Base-by-base conservation (phyloP, 2,113 vertebrate species). In the Enhydra lutris region DNA sequence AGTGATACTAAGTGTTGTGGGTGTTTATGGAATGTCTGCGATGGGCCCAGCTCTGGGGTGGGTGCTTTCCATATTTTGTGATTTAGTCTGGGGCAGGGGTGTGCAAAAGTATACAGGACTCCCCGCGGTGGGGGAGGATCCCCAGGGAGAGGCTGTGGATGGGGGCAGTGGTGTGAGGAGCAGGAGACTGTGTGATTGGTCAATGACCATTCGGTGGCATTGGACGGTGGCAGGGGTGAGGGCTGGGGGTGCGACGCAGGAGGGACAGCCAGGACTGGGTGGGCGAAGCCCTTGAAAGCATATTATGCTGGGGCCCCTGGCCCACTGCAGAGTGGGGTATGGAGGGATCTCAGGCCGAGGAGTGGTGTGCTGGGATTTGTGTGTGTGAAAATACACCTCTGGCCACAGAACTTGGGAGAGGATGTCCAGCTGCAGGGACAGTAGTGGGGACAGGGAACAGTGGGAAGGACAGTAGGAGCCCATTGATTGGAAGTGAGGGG, bases 161-260 rank as follows among this genome's bases (percentile, higher is more conserved):
- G 34, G 13, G 52, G 42, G 12, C 26, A 39, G 92, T 20, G 83
- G 31, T 1, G 0, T 4, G 12, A 31, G 23, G 23, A 78, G 14
- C 34, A 24, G 42, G 26, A 2, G 57, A 31, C 4, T 0, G 12
- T 2, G 23, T 36, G 52, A 17, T 6, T 2, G 65, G 42, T 9
- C 13, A 34, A 7, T 13, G 4, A 6, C 1, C 8, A 31, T 39
- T 18, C 4, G 12, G 21, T 1, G 52, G 39, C 2, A 1, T 34
- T 42, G 39, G 63, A 4, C 1, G 0, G 31, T 36, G 76, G 26
- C 7, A 45, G 8, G 18, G 2, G 4, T 57, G 61, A 73, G 18
- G 55, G 76, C 39, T 18, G 9, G 6, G 26, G 10, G 10, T 17
- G 7, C 14, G 26, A 12, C 0, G 1, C n/a, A 13, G 65, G 42